Base-by-base conservation (phyloP, 92 coral and sea anemone genomes). In the Desmophyllum pertusum region DNA sequence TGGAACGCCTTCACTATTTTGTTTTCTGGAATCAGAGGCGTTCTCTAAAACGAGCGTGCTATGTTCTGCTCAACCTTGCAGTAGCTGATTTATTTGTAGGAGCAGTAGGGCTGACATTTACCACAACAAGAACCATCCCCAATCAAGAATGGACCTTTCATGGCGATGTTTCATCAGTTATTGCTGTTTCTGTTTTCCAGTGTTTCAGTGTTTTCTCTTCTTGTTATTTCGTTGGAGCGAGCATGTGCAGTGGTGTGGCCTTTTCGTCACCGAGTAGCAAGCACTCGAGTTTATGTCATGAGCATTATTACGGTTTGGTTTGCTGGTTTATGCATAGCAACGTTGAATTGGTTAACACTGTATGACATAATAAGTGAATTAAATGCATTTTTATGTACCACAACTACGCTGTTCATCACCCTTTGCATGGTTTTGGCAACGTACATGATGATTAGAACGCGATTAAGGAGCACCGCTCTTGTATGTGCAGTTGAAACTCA, bases 61-160 rank as follows among this genome's bases (percentile, higher is more conserved):
- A 0, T 50, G 42, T 76, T 18, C 62, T 76, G 0, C 31, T n/a
- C 10, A 76, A 53, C 67, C 46, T 76, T 0, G 67, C 80, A 7
- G 46, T 76, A 4, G 46, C 80, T 35, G 80, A 75, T 75, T 51
- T 75, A 5, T 19, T 75, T 33, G 80, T 75, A 3, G 80, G 80
- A 18, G 53, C 53, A 42, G 42, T 37, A n/a, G 55, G 42, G 10
- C 30, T 72, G n/a, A 72, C n/a, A 17, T 21, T 10, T 30, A 25
- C 2, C 6, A 36, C 21, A 29, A 13, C 52, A n/a, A 10, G n/a
- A n/a, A 70, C 48, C 18, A 11, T 71, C 10, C 36, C 77, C 1
- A 29, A 13, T 3, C 38, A 4, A 27, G 4, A 25, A 6, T 63
- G 10, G n/a, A 6, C 37, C 69, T 27, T 23, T 30, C 51, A 30